Base-by-base conservation (phyloP, 2,888 invertebrate species). In the Vanessa cardui region DNA sequence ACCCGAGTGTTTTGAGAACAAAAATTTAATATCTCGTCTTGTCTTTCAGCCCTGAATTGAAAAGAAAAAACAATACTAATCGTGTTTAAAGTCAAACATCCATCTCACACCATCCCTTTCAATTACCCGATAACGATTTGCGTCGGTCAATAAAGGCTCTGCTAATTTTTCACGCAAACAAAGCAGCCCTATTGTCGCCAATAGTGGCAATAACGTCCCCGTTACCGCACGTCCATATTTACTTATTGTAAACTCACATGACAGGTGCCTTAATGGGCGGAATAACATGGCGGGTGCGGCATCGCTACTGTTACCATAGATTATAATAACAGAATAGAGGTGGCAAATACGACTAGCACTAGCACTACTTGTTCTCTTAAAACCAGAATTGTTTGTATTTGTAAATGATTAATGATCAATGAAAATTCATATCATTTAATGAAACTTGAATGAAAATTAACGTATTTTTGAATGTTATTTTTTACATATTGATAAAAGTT, bases 231-330 rank as follows among this genome's bases (percentile, higher is more conserved):
- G 84, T 84, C 84, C 87, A 86, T 92, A 91, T 92, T 92, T 92
- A 92, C 92, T 91, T 91, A 90, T 90, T 91, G 92, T 91, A 90
- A 91, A 91, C 92, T 90, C 89, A 87, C 89, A 90, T 93, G 93
- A 92, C 93, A 93, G 92, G 88, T 89, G 83, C 87, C 90, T 85
- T 93, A 93, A 93, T 93, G 81, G 89, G 87, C 82, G 83, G 83
- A 88, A 90, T 92, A 89, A 93, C 92, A 88, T 88, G 92, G 87
- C 91, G 88, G 90, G 90, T 77, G 89, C 85, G 90, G 80, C 86
- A 72, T 72, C 73, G 78, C 77, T 80, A 76, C 75, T 71, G 70
- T 64, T 67, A 71, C 2, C 84, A 82, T 76, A 84, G 84, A 86
- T 46, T 78, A 78, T 70, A 15, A 33, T 39, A 18, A 33, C 31